Evolutionary conservation across 2,113 vertebrate species (phyloP), one percentile per base, ranked within the genome.

Genomic region (Dasyurus viverrinus): DNA sequence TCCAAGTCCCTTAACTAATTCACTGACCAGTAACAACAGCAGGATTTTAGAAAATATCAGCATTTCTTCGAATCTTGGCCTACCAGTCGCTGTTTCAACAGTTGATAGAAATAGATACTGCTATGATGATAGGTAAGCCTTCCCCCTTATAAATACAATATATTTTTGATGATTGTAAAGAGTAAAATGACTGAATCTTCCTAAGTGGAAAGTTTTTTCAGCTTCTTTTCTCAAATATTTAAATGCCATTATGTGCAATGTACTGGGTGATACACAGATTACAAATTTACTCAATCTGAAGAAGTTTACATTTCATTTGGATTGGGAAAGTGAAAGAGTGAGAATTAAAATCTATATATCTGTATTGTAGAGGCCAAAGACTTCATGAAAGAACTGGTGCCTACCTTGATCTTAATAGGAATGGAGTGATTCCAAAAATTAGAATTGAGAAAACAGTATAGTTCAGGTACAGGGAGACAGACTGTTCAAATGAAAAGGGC

Each of bases 71-170:
- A 99, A 99, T 93, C 99, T 99, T 11, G 99, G 99, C 46, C 97
- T 99, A 27, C 99, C 99, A 54, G 98, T 99, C 98, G 99, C 99
- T 92, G 99, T 99, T 94, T 99, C 99, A 27, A 99, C 99, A 53
- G 98, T 99, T 96, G 99, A 99, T 97, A 99, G 98, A 99, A 98
- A 97, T 98, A 99, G 98, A 98, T 94, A 76, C 0, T 95, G 68
- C 16, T 92, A 94, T 95, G 98, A 98, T 96, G 98, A 98, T 98
- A 99, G 99, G 99, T 99, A 98, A 98, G 98, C 0, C 68, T 60
- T 92, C 25, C 25, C 25, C 10, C 24, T 30, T 52, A 27, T 25
- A 50, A 26, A n/a, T 90, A 50, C 60, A n/a, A 11, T 68, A 36
- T 68, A 68, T 68, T 68, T 68, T 36, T 68, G 60, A 36, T 68